phyloP scores from a whole-genome alignment of 2,113 vertebrate species.

The Hemibagrus wyckioides region DNA sequence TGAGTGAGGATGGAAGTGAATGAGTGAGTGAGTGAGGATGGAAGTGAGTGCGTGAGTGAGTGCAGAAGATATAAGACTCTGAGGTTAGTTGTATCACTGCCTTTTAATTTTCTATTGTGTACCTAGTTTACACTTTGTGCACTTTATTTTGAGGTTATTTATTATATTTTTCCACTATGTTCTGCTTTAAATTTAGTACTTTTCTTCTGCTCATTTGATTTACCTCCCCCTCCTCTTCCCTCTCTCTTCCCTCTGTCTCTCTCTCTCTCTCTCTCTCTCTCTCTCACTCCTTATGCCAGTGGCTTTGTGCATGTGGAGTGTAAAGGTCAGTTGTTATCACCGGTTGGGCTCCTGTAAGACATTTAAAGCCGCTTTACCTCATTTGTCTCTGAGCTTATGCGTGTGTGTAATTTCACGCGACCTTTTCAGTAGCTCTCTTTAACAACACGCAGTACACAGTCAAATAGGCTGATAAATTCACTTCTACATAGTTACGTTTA shows the following conservation, averaged over 20 bases:
- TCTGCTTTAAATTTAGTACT: not conserved
- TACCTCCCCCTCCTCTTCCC: not conserved
- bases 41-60: too few species aligned
- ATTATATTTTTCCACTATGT: not conserved
- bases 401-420: constrained; percentile 28
- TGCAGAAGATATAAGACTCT: not conserved
- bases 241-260: not conserved
- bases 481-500: not conserved
- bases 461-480: not conserved
- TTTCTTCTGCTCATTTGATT: not conserved
- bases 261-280: not conserved
- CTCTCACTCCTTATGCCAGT: not conserved
- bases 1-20: not conserved
- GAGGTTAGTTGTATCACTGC: not conserved
- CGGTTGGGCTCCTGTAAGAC: constrained; percentile 30
- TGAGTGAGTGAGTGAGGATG: not conserved
- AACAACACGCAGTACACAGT: constrained; percentile 15
- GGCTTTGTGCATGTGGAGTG: constrained; percentile 6
- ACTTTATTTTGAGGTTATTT: not conserved
- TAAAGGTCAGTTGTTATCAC: constrained; percentile 40
- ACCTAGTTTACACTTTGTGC: not conserved
- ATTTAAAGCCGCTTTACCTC: constrained; percentile 39
- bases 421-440: constrained; percentile 39
- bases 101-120: not conserved
- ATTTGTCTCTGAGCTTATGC: constrained; percentile 17